These are phyloP conservation scores for Axea sp. DNA, from an alignment of 2,888 invertebrate species.

Conservation along the genomic window DNA sequence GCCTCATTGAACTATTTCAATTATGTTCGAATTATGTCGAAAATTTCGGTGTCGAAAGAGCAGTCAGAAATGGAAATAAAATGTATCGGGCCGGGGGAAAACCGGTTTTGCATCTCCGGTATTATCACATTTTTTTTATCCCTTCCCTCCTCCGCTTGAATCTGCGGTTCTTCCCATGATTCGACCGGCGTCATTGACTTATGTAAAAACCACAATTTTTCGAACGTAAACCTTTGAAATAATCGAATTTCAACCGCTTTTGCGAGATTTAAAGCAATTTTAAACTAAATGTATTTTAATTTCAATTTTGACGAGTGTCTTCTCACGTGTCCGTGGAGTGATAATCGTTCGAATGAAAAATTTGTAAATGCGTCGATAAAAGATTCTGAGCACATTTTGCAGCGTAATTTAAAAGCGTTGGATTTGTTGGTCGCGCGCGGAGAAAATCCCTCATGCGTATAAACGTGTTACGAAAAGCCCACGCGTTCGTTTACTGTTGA, in stretches of 20 bases:
- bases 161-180: conserved; percentile 45
- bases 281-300: no score
- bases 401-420: no score
- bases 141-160: conserved; percentile 6
- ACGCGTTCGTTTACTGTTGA: no score
- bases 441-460: no score
- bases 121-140: conserved; percentile 52
- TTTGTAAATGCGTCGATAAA: no score
- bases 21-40: conserved; percentile 50
- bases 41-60: conserved; percentile 43
- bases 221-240: neutral
- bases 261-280: neutral
- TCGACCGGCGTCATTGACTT: conserved; percentile 36
- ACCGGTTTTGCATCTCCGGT: conserved; percentile 60
- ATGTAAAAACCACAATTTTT: conserved; percentile 3
- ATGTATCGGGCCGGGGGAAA: conserved; percentile 38
- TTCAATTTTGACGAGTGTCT: no score
- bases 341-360: no score
- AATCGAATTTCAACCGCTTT: neutral
- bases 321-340: no score
- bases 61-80: conserved; percentile 51
- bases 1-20: conserved; percentile 23
- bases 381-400: no score
- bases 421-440: no score
- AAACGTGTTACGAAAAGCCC: no score